These are phyloP conservation scores for Pycnomerus fuliginosus DNA, from an alignment of 2,888 invertebrate genomes.

Conservation along the genomic window DNA sequence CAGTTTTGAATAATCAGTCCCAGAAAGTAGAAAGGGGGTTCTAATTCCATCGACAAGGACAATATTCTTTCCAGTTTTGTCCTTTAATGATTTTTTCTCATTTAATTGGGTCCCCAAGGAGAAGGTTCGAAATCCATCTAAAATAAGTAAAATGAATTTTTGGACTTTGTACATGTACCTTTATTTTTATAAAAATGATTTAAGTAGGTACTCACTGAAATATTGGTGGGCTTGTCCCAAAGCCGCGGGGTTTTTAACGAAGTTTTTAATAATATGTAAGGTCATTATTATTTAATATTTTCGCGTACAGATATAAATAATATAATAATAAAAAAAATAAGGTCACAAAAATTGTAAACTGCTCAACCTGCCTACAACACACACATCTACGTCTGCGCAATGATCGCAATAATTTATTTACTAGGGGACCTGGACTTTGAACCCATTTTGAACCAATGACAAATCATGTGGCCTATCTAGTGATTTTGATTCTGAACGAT, in stretches of 20 bases:
- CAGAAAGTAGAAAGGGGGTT: slow-evolving; percentile 92
- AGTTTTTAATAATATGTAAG: slow-evolving; percentile 39
- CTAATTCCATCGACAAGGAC: slow-evolving; percentile 96
- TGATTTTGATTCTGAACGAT: too few relatives aligned
- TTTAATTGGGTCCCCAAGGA: slow-evolving; percentile 57
- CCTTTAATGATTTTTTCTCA: slow-evolving; percentile 58
- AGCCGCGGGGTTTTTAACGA: slow-evolving; percentile 36
- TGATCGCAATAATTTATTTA: too few relatives aligned
- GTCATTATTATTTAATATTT: too few relatives aligned
- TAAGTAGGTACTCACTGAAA: slow-evolving; percentile 32
- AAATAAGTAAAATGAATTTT: too few relatives aligned
- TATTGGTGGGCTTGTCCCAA: slow-evolving; percentile 35
- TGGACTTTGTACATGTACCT: slow-evolving; percentile 8
- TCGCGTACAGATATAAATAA: too few relatives aligned
- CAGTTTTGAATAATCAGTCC: slow-evolving; percentile 88
- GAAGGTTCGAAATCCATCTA: slow-evolving; percentile 57
- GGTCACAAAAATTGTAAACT: too few relatives aligned
- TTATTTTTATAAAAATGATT: slow-evolving; percentile 9
- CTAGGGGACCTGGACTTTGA: too few relatives aligned
- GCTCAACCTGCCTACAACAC: too few relatives aligned
- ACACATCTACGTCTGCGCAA: too few relatives aligned
- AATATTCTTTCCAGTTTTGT: slow-evolving; percentile 76
- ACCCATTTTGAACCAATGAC: too few relatives aligned
- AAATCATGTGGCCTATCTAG: too few relatives aligned
- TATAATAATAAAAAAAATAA: too few relatives aligned